phyloP scores from a whole-genome alignment of 2,888 invertebrate genomes.

The Pammene fasciana region DNA sequence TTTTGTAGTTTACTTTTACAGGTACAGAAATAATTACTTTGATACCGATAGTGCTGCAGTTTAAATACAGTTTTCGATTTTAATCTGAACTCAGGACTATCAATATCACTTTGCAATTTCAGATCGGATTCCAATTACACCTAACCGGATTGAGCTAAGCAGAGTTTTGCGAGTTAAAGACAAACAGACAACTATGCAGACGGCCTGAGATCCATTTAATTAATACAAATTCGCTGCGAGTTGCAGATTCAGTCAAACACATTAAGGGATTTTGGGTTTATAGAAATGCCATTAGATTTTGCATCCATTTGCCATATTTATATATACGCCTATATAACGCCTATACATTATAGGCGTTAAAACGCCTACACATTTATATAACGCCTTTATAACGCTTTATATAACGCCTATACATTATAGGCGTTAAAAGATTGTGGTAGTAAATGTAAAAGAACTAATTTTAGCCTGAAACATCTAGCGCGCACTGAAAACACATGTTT shows the following conservation, averaged over 20 bases:
- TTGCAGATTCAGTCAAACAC: slow-evolving; percentile 33
- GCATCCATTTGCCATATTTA: background rate
- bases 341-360: too few species aligned
- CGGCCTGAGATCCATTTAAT: slow-evolving; percentile 49
- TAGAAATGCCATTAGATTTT: slow-evolving; percentile 11
- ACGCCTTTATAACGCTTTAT: too few species aligned
- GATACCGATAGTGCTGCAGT: too few species aligned
- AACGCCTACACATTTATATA: too few species aligned
- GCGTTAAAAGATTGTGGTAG: too few species aligned
- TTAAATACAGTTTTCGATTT: background rate
- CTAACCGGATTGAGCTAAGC: slow-evolving; percentile 37
- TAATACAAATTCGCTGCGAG: slow-evolving; percentile 45
- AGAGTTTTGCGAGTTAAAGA: slow-evolving; percentile 43
- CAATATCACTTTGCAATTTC: slow-evolving; percentile 18
- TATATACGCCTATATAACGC: too few species aligned
- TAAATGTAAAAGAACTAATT: too few species aligned
- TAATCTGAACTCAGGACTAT: background rate
- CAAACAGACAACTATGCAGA: slow-evolving; percentile 52
- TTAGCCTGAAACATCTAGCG: too few species aligned
- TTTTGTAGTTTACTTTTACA: too few species aligned
- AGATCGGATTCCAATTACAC: slow-evolving; percentile 36
- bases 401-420: too few species aligned
- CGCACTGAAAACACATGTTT: too few species aligned
- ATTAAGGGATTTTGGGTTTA: slow-evolving; percentile 27
- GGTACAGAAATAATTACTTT: too few species aligned